Base-by-base conservation (phyloP, 2,797 vertebrate genomes). In the Smutsia temminckii region DNA sequence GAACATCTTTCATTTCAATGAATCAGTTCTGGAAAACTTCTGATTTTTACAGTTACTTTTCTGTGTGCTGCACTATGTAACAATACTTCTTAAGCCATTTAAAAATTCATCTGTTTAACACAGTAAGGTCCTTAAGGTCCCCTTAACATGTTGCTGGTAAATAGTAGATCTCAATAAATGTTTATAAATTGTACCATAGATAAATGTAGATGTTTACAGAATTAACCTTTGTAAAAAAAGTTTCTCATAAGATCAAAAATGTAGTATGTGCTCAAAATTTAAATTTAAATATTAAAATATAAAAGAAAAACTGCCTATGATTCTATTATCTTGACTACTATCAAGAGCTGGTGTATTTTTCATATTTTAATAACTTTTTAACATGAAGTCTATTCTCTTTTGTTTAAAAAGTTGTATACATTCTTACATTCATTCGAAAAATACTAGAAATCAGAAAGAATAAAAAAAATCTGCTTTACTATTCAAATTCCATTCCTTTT, bases 371-470 rank as follows among this genome's bases (percentile, higher is more conserved):
- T 13, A 46, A 11, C 12, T 34, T 84, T 42, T 83, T 72, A 85
- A 75, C 3, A 66, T 29, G 68, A 69, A 40, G 75, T 63, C 74
- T 63, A 34, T 78, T 96, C 77, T 25, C 27, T 86, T 83, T 91
- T 79, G 21, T 79, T 93, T 91, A 79, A 37, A 94, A 93, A 80
- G 8, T 80, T 85, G 75, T 37, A 34, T 25, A 4, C 20, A 63
- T 32, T 88, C 49, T 79, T 88, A 89, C 29, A 23, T 91, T 80
- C 40, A 83, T 29, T 64, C 64, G 17, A 69, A 95, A 81, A 89
- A 79, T 18, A 17, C 1, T 1, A 42, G 51, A 80, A 84, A 64
- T 37, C 16, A 75, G 46, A 46, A 46, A 46, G 46, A 46, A 46
- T 46, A 46, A 46, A 46, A 46, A 46, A 46, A 46, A 46, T 46